Evolutionary conservation across 1,140 invertebrate genomes (phyloP).

Genomic region (Bombyx mandarina): DNA sequence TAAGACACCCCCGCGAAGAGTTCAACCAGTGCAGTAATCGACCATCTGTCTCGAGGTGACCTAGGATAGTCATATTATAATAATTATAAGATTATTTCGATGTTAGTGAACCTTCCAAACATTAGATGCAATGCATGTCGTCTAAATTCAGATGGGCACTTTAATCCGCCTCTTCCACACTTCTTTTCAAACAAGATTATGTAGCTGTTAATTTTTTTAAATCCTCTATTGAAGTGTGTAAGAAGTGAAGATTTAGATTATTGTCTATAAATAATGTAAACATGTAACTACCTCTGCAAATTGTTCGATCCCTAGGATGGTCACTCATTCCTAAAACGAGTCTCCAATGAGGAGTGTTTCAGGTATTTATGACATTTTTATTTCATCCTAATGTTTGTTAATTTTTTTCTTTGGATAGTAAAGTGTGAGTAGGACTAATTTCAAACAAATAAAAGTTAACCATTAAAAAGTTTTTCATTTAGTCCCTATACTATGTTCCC

Average conservation of each 20-base stretch:
- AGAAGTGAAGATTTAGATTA: no score
- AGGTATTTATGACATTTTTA: constrained; percentile 60
- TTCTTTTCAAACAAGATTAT: not conserved
- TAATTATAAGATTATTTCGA: constrained; percentile 22
- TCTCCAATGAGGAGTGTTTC: constrained; percentile 57
- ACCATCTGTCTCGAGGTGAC: constrained; percentile 56
- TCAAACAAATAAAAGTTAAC: constrained; percentile 18
- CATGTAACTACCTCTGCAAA: constrained; percentile 42
- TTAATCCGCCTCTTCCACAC: constrained; percentile 4
- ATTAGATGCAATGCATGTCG: constrained; percentile 43
- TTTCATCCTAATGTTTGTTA: constrained; percentile 36
- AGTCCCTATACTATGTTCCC: not conserved
- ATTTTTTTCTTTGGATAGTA: constrained; percentile 28
- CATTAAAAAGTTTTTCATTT: constrained; percentile 23
- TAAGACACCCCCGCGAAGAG: constrained; percentile 36
- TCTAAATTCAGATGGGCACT: constrained; percentile 5
- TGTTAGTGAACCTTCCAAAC: constrained; percentile 28
- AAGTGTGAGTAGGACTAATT: constrained; percentile 46
- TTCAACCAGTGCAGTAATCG: constrained; percentile 8
- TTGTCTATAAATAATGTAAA: constrained; percentile 24
- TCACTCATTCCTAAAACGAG: constrained; percentile 43
- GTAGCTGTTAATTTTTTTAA: no score
- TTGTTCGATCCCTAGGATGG: constrained; percentile 45
- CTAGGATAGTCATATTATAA: constrained; percentile 43
- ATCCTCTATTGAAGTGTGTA: no score